Conservation (phyloP, 2,888 invertebrate species). For the Sinohyriopsis cumingii region DNA sequence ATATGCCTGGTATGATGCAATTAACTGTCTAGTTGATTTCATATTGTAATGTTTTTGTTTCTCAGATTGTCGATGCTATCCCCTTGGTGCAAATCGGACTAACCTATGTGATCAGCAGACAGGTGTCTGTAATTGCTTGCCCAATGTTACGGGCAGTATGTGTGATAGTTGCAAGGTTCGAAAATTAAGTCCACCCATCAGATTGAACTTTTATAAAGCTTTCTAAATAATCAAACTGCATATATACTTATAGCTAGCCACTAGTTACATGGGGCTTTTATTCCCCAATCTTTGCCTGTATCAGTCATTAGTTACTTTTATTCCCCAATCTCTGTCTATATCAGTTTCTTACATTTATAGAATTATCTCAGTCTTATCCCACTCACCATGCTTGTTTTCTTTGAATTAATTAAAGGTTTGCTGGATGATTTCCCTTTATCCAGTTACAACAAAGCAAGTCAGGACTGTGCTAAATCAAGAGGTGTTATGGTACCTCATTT, state of each 20-base stretch:
- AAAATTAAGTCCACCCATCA: not conserved
- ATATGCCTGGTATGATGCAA: not conserved
- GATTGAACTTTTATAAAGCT: not conserved
- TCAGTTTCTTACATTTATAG: no score
- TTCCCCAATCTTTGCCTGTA: no score
- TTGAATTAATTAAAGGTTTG: no score
- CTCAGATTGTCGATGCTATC: slow-evolving; percentile 84
- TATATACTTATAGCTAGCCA: not conserved
- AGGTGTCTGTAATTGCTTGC: slow-evolving; percentile 72
- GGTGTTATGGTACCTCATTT: no score
- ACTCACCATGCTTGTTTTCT: no score
- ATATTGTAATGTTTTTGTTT: slow-evolving; percentile 6
- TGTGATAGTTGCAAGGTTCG: slow-evolving; percentile 84
- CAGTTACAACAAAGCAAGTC: no score
- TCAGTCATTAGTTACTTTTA: no score
- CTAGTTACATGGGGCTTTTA: no score
- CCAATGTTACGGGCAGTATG: slow-evolving; percentile 88
- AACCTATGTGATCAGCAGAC: slow-evolving; percentile 81
- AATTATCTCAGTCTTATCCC: no score
- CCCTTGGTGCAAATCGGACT: slow-evolving; percentile 80
- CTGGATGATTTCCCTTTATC: no score
- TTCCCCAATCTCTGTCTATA: no score
- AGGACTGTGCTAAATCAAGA: no score
- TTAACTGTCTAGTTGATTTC: slow-evolving; percentile 3
- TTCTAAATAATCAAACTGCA: not conserved